These are phyloP conservation scores for Ariopsis seemanni DNA, from an alignment of 2,113 vertebrate species.

Conservation along the genomic window DNA sequence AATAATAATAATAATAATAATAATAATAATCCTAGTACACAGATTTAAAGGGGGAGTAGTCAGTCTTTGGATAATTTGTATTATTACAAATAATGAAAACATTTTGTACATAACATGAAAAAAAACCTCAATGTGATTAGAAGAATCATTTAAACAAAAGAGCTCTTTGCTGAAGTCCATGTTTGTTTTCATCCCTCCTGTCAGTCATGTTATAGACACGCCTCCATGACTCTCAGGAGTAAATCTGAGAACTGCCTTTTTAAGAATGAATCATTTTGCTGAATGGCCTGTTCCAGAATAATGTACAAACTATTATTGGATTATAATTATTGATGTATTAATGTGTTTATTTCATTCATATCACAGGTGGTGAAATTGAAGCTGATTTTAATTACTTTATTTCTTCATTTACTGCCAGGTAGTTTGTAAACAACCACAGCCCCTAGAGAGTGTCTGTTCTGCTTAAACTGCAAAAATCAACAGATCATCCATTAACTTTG, in stretches of 20 bases:
- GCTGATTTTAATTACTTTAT: too few relatives aligned
- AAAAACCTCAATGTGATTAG: neutral
- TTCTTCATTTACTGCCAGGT: too few relatives aligned
- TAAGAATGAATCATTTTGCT: too few relatives aligned
- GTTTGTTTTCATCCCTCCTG: neutral
- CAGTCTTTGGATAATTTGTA: neutral
- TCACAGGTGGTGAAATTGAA: too few relatives aligned
- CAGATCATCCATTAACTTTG: too few relatives aligned
- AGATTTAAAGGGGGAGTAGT: neutral
- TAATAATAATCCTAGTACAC: neutral
- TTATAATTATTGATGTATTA: too few relatives aligned
- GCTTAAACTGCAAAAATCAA: conserved; percentile 30
- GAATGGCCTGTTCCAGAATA: too few relatives aligned
- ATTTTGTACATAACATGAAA: neutral
- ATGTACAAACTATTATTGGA: too few relatives aligned
- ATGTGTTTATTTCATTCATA: too few relatives aligned
- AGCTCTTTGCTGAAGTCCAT: neutral
- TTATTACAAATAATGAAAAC: neutral
- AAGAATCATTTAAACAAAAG: neutral
- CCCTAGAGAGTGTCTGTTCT: too few relatives aligned
- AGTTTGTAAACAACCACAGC: too few relatives aligned
- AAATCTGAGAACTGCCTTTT: neutral
- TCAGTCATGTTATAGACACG: neutral
- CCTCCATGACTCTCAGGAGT: neutral
- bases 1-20: too few relatives aligned